Evolutionary conservation across 23 tunicate species (phyloP).

Genomic region (Halocynthia aurantium): DNA sequence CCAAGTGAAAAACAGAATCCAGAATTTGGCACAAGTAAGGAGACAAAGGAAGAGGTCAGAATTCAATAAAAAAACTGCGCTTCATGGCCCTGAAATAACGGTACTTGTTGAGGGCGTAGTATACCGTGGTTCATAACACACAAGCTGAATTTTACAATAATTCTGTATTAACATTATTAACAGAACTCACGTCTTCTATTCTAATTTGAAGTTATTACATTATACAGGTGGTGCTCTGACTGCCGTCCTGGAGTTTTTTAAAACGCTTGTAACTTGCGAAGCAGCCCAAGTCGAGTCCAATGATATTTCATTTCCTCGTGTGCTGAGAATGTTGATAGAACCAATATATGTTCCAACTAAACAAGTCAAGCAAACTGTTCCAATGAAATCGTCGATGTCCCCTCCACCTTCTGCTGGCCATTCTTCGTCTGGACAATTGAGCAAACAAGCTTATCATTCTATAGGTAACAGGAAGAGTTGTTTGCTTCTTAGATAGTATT

Average conservation of each 20-base stretch:
- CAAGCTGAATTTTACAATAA: too few relatives aligned
- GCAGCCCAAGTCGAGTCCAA: constrained; percentile 24
- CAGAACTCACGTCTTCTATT: not conserved
- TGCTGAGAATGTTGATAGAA: constrained; percentile 72
- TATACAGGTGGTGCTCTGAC: constrained; percentile 56
- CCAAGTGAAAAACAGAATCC: too few relatives aligned
- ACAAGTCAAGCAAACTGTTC: not conserved
- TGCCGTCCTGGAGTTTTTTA: constrained; percentile 67
- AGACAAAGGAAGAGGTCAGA: too few relatives aligned
- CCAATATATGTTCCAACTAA: constrained; percentile 60
- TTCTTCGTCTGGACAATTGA: not conserved
- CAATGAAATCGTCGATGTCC: constrained; percentile 8
- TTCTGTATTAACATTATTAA: not conserved
- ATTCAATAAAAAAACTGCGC: too few relatives aligned
- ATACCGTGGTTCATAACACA: too few relatives aligned
- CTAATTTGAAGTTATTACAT: not conserved
- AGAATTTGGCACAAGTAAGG: too few relatives aligned
- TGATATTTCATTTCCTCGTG: constrained; percentile 65
- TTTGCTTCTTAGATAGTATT: not conserved
- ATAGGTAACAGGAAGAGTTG: constrained; percentile 35
- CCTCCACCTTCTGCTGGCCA: constrained; percentile 29
- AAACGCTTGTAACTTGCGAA: constrained; percentile 41
- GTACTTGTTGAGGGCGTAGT: too few relatives aligned
- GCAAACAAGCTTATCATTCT: constrained; percentile 94
- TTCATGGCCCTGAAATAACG: too few relatives aligned